Conservation (phyloP, 2,113 vertebrate genomes). For the Phylloscopus trochiloides region DNA sequence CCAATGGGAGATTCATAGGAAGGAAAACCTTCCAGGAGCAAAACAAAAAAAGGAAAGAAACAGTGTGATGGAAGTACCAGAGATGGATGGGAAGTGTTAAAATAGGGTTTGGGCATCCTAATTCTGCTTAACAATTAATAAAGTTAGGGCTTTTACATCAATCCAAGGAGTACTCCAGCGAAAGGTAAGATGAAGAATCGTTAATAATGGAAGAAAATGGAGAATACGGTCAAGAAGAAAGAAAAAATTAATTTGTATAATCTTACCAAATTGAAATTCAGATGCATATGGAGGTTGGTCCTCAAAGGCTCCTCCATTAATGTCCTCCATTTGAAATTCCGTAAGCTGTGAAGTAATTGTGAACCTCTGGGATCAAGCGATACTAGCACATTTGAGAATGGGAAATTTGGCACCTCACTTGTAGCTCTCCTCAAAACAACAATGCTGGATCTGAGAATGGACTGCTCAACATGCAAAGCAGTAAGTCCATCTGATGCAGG, state of each 20-base stretch:
- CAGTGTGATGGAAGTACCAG: not conserved
- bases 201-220: not conserved
- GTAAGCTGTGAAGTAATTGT: not conserved
- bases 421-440: not conserved
- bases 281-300: not conserved
- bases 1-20: not conserved
- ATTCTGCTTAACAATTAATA: not conserved
- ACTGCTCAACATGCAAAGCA: not conserved
- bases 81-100: not conserved
- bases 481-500: not conserved
- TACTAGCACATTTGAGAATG: not conserved
- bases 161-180: not conserved
- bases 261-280: not conserved
- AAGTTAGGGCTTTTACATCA: not conserved
- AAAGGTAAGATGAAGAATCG: not conserved
- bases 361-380: not conserved
- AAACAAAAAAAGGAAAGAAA: not conserved
- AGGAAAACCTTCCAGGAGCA: not conserved
- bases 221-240: not conserved
- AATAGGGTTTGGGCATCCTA: not conserved
- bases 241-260: not conserved
- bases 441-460: not conserved
- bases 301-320: not conserved
- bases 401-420: not conserved
- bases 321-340: not conserved